Evolutionary conservation across 2,797 vertebrate species (phyloP).

Genomic region (Discoglossus pictus): DNA sequence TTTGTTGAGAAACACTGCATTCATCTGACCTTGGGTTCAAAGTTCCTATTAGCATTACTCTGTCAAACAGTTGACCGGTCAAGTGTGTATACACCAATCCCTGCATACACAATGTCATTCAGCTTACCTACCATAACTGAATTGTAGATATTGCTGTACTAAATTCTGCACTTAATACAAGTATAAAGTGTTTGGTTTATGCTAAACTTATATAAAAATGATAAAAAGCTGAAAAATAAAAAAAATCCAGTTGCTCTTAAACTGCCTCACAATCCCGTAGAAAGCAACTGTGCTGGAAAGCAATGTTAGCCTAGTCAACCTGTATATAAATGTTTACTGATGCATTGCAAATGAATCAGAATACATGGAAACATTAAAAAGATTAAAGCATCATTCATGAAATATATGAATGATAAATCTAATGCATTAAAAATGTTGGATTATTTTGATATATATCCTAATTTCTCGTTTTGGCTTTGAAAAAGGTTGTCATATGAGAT

Average conservation of each 20-base stretch:
- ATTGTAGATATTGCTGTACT: too few species aligned
- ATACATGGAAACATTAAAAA: slow-evolving; percentile 17
- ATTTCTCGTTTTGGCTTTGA: slow-evolving; percentile 34
- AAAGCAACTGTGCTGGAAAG: neutral
- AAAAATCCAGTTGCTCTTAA: slow-evolving; percentile 1
- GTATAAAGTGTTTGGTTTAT: too few species aligned
- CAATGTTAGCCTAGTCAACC: neutral
- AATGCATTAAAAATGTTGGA: slow-evolving; percentile 29
- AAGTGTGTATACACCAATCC: too few species aligned
- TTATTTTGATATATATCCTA: slow-evolving; percentile 8
- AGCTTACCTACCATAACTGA: too few species aligned
- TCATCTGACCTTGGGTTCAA: too few species aligned
- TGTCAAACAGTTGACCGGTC: too few species aligned
- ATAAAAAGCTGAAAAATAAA: too few species aligned
- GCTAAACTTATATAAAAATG: too few species aligned
- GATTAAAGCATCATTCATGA: slow-evolving; percentile 37
- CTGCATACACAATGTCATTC: too few species aligned
- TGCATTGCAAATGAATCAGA: neutral
- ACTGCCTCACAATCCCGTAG: neutral
- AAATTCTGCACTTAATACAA: too few species aligned
- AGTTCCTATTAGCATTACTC: too few species aligned
- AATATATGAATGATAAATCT: slow-evolving; percentile 20
- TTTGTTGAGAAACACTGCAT: too few species aligned
- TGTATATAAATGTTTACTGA: neutral
- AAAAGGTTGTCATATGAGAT: slow-evolving; percentile 26